Evolutionary conservation across 2,797 vertebrate species (phyloP).

Genomic region (Eospalax fontanierii): DNA sequence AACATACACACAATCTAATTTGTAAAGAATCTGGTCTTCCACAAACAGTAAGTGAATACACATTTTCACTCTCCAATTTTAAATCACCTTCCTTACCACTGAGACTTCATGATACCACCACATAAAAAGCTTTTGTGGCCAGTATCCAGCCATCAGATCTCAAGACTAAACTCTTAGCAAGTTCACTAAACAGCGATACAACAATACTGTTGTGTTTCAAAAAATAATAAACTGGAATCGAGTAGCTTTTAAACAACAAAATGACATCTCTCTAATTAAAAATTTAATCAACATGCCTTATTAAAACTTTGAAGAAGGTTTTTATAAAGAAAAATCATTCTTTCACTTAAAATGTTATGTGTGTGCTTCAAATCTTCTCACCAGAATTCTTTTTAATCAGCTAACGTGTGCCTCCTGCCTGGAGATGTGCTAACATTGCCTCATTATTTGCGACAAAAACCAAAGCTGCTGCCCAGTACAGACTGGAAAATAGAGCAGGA

Average conservation of each 20-base stretch:
- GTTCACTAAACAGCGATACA: conserved; percentile 18
- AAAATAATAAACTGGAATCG: neutral
- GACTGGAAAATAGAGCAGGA: neutral
- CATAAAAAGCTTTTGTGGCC: neutral
- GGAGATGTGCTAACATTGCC: neutral
- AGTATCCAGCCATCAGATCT: conserved; percentile 9
- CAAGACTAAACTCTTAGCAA: neutral
- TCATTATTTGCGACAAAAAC: neutral
- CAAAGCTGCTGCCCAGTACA: neutral
- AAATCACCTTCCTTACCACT: neutral
- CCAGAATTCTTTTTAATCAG: neutral
- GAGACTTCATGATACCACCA: neutral
- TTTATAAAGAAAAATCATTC: conserved; percentile 21
- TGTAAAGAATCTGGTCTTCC: neutral
- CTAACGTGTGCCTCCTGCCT: neutral
- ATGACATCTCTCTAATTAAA: neutral
- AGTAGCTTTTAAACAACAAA: conserved; percentile 40
- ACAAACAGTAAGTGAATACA: neutral
- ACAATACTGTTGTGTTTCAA: neutral
- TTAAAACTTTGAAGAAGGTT: neutral
- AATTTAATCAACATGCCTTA: neutral
- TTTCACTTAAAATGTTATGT: neutral
- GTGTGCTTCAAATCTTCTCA: neutral
- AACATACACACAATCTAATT: neutral
- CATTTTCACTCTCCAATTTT: conserved; percentile 42